Evolutionary conservation across 2,888 invertebrate species (phyloP).

Genomic region (Sympetrum striolatum): DNA sequence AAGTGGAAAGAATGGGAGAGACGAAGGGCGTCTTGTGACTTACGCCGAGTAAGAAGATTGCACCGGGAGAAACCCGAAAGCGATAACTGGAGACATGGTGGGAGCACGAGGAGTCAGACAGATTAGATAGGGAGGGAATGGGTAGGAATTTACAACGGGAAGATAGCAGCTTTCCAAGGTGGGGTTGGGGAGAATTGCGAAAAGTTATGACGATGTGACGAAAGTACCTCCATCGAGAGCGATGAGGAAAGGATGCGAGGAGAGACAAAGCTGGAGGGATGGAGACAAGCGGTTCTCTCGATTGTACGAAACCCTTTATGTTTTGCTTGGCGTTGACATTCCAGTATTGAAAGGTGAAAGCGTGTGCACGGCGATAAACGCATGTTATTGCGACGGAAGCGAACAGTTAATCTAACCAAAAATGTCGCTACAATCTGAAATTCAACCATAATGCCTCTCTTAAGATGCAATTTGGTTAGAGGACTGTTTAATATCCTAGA

Average conservation of each 20-base stretch:
- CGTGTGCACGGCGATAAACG: no score
- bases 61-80: neutral
- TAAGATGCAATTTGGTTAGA: no score
- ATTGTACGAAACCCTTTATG: neutral
- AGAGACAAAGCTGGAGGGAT: neutral
- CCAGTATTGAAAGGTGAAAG: neutral
- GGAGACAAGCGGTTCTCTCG: neutral
- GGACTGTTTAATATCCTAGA: no score
- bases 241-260: neutral
- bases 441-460: no score
- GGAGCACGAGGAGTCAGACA: neutral
- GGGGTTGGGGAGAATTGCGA: neutral
- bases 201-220: neutral
- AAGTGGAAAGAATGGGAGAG: neutral
- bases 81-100: neutral
- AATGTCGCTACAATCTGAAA: no score
- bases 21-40: neutral
- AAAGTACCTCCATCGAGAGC: neutral
- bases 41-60: neutral
- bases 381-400: no score
- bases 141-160: neutral
- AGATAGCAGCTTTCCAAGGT: neutral
- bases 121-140: neutral
- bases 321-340: neutral
- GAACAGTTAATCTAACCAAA: no score